phyloP scores from a whole-genome alignment of 2,113 vertebrate genomes.

The Helogale parvula region DNA sequence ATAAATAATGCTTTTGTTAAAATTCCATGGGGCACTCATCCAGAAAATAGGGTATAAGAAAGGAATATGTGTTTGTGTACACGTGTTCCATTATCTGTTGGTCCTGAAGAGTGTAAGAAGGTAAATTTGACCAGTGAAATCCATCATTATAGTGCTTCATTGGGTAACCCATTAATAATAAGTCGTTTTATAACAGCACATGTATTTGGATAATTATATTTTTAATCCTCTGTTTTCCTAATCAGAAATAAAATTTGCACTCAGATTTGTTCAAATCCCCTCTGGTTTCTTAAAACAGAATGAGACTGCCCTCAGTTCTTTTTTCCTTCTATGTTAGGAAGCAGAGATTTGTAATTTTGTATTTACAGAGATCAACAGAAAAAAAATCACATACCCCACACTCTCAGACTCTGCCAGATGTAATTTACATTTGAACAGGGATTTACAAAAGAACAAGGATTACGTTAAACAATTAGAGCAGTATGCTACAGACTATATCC shows the following conservation, averaged over 20 bases:
- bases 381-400: constrained; percentile 21
- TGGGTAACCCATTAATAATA: constrained; percentile 55
- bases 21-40: not conserved
- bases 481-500: constrained; percentile 44
- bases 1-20: constrained; percentile 66
- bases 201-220: constrained; percentile 26
- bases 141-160: constrained; percentile 26
- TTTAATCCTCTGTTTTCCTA: constrained; percentile 53
- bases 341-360: constrained; percentile 58
- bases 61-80: constrained; percentile 1
- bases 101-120: constrained; percentile 1
- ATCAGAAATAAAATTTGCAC: constrained; percentile 54
- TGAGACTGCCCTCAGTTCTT: not conserved
- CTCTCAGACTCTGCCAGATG: constrained; percentile 48
- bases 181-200: not conserved
- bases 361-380: constrained; percentile 54
- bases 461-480: constrained; percentile 68
- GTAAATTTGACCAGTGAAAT: constrained; percentile 64
- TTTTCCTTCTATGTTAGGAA: constrained; percentile 13
- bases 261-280: constrained; percentile 59
- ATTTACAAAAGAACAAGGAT: constrained; percentile 58
- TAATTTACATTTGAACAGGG: constrained; percentile 75
- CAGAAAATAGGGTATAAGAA: constrained; percentile 21
- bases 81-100: not conserved
- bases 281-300: not conserved